A percentile compares a stretch with the other conserved stretches of the same genome.
Evolutionary conservation across 2,888 invertebrate genomes (phyloP).

Genomic region (Eristalinus aeneus): DNA sequence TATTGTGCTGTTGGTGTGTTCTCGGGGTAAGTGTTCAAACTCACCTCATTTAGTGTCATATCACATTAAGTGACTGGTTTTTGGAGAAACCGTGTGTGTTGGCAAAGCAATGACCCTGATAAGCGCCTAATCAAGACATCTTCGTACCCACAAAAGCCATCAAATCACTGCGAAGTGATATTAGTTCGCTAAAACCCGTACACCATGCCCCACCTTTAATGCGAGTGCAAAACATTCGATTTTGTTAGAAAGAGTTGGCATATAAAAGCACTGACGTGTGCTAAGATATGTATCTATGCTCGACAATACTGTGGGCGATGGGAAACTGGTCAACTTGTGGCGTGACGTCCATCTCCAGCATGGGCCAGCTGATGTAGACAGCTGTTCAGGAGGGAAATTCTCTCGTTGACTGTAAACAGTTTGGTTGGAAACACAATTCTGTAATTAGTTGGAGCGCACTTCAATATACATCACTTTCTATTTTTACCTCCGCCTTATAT

Average conservation of each 20-base stretch:
- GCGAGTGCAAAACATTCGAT: constrained; percentile 76
- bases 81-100: background rate
- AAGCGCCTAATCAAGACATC: background rate
- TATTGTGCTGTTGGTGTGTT: constrained; percentile 77
- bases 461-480: background rate
- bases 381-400: constrained; percentile 36
- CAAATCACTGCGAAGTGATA: background rate
- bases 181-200: background rate
- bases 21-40: constrained; percentile 76
- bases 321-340: background rate
- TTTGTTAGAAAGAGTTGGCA: constrained; percentile 76
- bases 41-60: background rate
- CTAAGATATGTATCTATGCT: constrained; percentile 46
- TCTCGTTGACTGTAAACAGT: background rate
- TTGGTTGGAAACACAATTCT: constrained; percentile 48
- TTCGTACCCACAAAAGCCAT: background rate
- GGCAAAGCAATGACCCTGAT: background rate
- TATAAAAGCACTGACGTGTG: constrained; percentile 36
- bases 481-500: background rate
- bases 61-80: background rate
- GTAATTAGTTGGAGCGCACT: background rate
- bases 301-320: background rate
- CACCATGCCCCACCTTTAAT: background rate
- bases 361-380: background rate
- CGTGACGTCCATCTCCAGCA: background rate